Conservation (phyloP, 2,113 vertebrate species). For the Microcebus griseorufus region DNA sequence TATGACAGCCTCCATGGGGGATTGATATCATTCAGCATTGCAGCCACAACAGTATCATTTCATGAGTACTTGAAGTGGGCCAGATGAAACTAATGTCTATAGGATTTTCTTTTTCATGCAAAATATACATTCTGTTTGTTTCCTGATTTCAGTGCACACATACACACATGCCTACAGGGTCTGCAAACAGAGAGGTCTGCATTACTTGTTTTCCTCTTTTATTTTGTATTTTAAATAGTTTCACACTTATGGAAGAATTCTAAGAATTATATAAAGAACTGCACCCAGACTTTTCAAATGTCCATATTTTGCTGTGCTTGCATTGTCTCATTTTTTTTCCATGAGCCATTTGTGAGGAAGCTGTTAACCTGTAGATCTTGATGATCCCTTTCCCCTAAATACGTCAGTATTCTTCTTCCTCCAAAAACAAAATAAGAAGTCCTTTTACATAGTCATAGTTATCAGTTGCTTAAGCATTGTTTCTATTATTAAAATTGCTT, state of each 20-base stretch:
- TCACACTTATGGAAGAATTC: neutral
- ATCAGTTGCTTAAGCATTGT: neutral
- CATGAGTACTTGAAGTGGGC: neutral
- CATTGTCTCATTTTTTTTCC: neutral
- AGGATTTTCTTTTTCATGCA: conserved; percentile 38
- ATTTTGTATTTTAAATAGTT: conserved; percentile 38
- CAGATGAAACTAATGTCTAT: neutral
- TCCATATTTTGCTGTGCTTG: neutral
- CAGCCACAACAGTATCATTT: neutral
- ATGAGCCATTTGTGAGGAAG: neutral
- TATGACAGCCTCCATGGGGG: neutral
- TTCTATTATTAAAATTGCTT: neutral
- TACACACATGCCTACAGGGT: neutral
- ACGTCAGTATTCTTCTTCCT: neutral
- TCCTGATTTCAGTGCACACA: neutral
- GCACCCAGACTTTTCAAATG: neutral
- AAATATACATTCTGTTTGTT: neutral
- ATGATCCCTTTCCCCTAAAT: neutral
- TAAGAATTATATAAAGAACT: neutral
- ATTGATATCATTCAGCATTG: neutral
- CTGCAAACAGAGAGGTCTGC: neutral
- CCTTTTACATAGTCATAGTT: neutral
- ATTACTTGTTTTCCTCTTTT: neutral
- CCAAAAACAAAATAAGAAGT: neutral
- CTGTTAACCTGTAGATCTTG: neutral